Evolutionary conservation across 92 coral and sea anemone genomes (phyloP), one percentile per base, ranked within the genome.

Genomic region (Meandrina meandrites): DNA sequence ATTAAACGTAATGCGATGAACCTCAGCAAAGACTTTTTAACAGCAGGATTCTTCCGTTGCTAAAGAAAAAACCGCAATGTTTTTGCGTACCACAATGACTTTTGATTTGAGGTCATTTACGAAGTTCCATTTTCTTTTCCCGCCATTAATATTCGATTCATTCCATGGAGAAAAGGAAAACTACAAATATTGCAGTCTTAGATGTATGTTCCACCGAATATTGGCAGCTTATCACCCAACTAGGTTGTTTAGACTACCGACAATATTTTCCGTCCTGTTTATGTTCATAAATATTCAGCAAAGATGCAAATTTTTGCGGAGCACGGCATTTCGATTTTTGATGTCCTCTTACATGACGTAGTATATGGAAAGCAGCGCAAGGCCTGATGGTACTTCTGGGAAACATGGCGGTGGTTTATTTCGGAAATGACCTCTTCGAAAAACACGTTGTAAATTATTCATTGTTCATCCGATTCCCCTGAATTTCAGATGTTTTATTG

Each of bases 1-100:
- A 40, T n/a, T 74, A 13, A 58, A 54, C 57, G 74, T 40, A 42
- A 17, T 34, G 64, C 13, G 40, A 18, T 30, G 45, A 31, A 17
- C 13, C 14, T 19, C 56, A 37, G 34, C 45, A 19, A 57, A 19
- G 35, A 21, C 17, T 8, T 69, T 64, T 82, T 74, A 79, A 42
- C 58, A 35, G 47, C 35, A 19, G 82, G 70, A 90, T 90, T 90
- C 93, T 86, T 87, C 48, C 81, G 91, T 90, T 90, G 91, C 91
- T 86, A 90, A 47, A 81, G 66, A 79, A 62, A 79, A 62, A 50
- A 45, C 56, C 21, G 71, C 21, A 35, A 72, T 31, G 86, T 89
- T 82, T 56, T 81, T 40, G 42, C 60, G 84, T 69, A 70, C 62
- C 68, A 75, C 35, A 28, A 17, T 34, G 87, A 83, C 87, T 53